Evolutionary conservation across 2,113 vertebrate genomes (phyloP).

Genomic region (Sylvietta virens): DNA sequence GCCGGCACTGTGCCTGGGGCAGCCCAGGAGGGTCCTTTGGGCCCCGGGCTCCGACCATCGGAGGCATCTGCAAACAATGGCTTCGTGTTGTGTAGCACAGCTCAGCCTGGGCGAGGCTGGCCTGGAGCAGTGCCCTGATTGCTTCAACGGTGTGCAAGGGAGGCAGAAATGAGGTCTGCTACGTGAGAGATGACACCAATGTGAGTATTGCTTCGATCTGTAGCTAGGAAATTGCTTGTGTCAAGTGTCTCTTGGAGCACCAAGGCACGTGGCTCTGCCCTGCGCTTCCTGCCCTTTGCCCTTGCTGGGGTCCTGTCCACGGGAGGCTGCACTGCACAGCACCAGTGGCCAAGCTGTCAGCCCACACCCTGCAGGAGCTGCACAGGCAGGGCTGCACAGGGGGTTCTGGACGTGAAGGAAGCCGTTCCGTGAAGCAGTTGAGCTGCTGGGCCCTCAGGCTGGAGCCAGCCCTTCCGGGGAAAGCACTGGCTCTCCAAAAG

Average conservation of each 20-base stretch:
- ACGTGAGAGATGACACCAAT: background rate
- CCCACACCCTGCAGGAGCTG: accelerated
- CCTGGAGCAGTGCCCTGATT: background rate
- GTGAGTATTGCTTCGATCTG: background rate
- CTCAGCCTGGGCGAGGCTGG: background rate
- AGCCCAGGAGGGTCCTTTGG: background rate
- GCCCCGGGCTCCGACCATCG: background rate
- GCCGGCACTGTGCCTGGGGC: background rate
- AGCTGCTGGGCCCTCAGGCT: background rate
- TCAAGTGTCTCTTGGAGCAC: background rate
- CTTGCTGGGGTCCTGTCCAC: background rate
- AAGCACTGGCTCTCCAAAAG: background rate
- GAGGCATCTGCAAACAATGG: constrained; percentile 46
- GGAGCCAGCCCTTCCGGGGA: background rate
- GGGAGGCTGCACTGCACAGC: background rate
- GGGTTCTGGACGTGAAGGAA: background rate
- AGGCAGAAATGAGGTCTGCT: background rate
- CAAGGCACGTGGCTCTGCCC: background rate
- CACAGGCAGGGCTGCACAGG: background rate
- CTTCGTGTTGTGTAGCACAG: background rate
- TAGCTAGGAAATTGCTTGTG: background rate
- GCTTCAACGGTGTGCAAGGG: background rate
- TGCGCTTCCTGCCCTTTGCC: background rate
- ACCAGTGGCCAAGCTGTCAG: background rate
- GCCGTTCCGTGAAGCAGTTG: background rate